These are phyloP conservation scores for Daphoenositta chrysoptera DNA, from an alignment of 2,113 vertebrate species.

Conservation along the genomic window DNA sequence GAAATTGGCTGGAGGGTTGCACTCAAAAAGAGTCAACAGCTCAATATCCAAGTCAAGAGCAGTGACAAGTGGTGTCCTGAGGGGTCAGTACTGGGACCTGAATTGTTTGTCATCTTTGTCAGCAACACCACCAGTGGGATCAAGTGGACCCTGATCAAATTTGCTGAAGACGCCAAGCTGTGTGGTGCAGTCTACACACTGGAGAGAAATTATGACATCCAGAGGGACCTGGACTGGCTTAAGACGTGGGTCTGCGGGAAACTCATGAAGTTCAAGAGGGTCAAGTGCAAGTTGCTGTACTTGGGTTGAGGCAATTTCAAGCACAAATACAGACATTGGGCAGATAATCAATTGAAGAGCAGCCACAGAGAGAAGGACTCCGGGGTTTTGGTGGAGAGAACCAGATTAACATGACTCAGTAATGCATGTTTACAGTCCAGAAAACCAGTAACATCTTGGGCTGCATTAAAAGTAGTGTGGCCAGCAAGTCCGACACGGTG, in stretches of 20 bases:
- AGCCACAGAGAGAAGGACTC: background rate
- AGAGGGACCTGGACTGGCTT: background rate
- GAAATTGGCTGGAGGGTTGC: background rate
- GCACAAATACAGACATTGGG: background rate
- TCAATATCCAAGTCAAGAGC: background rate
- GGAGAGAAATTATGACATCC: background rate
- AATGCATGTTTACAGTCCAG: background rate
- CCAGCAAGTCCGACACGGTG: background rate
- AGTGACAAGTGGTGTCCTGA: accelerated
- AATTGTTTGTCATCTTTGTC: background rate
- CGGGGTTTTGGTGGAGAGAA: background rate
- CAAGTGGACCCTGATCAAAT: background rate
- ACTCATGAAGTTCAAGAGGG: background rate
- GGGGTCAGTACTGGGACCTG: background rate
- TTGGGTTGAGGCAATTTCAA: background rate
- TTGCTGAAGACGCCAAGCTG: background rate
- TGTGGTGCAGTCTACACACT: background rate
- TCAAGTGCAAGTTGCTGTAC: background rate
- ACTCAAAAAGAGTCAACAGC: background rate
- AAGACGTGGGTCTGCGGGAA: background rate
- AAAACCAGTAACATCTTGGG: background rate
- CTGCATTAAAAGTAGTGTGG: background rate
- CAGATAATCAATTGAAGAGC: background rate
- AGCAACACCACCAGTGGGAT: background rate
- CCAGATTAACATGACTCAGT: background rate